Conservation (phyloP, 2,888 invertebrate species). For the Crioceris asparagi region DNA sequence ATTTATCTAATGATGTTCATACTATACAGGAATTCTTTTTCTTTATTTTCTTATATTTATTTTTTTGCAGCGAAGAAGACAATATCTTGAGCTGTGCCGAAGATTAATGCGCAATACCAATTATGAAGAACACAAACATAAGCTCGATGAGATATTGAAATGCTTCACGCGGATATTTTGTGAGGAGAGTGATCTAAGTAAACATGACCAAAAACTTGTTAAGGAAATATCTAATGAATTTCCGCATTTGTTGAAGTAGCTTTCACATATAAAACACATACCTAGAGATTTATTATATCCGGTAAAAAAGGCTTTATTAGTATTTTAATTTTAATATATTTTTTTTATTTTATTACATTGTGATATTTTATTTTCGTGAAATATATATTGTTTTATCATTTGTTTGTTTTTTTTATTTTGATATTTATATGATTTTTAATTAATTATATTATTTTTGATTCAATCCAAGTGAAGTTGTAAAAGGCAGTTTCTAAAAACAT, state of each 20-base stretch:
- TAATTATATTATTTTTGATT: no score
- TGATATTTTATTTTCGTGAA: slow-evolving; percentile 6
- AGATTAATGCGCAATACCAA: slow-evolving; percentile 73
- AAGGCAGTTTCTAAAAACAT: no score
- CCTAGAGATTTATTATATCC: slow-evolving; percentile 76
- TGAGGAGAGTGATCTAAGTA: slow-evolving; percentile 66
- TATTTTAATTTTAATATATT: not conserved
- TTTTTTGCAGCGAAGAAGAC: slow-evolving; percentile 53
- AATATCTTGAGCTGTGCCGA: slow-evolving; percentile 69
- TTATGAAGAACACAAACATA: slow-evolving; percentile 69
- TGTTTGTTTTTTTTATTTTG: slow-evolving; percentile 1
- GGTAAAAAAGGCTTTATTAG: slow-evolving; percentile 42
- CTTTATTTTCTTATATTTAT: slow-evolving; percentile 1
- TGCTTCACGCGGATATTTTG: slow-evolving; percentile 81
- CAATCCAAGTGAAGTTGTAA: no score
- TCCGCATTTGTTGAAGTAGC: slow-evolving; percentile 59
- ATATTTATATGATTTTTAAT: no score
- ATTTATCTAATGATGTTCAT: no score
- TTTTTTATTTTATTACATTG: slow-evolving; percentile 7
- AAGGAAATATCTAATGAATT: slow-evolving; percentile 77
- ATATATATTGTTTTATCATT: not conserved
- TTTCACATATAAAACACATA: slow-evolving; percentile 48
- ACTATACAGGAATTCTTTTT: no score
- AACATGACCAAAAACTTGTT: slow-evolving; percentile 65
- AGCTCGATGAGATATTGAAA: slow-evolving; percentile 69